These are phyloP conservation scores for Tholera decimalis DNA, from an alignment of 2,888 invertebrate genomes.

Conservation along the genomic window DNA sequence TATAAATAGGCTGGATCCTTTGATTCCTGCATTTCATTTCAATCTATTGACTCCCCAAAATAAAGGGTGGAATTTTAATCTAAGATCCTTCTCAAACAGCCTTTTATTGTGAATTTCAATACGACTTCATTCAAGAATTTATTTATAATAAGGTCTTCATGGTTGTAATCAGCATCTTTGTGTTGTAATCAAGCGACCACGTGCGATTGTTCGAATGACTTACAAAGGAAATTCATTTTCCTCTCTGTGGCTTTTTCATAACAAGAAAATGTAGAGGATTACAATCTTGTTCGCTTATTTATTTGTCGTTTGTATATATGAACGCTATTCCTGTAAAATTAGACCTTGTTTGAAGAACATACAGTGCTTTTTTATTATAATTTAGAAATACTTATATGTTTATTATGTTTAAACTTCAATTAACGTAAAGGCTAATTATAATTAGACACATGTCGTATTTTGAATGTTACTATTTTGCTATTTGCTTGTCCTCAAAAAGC, in stretches of 20 bases:
- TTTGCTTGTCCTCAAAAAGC: not conserved
- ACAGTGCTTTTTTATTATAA: not conserved
- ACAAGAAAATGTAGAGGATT: conserved; percentile 33
- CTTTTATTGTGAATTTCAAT: conserved; percentile 64
- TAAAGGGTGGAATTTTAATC: conserved; percentile 83
- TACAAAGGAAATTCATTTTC: conserved; percentile 55
- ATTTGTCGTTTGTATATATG: conserved; percentile 33
- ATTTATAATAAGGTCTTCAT: conserved; percentile 59
- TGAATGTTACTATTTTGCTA: no score
- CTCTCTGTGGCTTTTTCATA: conserved; percentile 27
- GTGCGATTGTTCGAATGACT: conserved; percentile 38
- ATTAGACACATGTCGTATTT: conserved; percentile 5
- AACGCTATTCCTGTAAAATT: conserved; percentile 15
- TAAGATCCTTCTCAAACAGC: conserved; percentile 71
- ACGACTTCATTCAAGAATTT: conserved; percentile 43
- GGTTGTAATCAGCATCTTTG: conserved; percentile 48
- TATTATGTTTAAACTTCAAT: not conserved
- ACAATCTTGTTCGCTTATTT: conserved; percentile 28
- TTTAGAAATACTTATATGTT: not conserved
- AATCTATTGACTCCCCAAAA: conserved; percentile 80
- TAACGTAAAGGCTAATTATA: not conserved
- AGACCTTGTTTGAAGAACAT: conserved; percentile 13
- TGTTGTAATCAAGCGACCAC: conserved; percentile 41
- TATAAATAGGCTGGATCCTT: conserved; percentile 71
- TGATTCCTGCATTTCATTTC: conserved; percentile 80